These are phyloP conservation scores for Erinaceus europaeus DNA, from an alignment of 2,113 vertebrate species.

Conservation along the genomic window DNA sequence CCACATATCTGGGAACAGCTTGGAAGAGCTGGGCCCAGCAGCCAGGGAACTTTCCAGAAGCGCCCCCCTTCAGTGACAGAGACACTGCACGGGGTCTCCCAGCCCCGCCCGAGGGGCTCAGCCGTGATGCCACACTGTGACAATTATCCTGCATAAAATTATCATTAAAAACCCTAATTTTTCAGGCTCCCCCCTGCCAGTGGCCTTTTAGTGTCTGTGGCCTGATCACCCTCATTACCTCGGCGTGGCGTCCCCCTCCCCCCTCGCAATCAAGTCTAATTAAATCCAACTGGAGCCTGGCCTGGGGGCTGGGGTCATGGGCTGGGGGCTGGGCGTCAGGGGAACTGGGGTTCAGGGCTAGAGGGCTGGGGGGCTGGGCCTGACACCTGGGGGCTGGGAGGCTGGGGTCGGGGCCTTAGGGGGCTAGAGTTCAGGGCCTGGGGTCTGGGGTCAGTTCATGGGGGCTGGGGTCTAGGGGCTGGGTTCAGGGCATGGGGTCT, in stretches of 20 bases:
- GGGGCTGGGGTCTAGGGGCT: background rate
- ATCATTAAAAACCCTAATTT: slow-evolving; percentile 77
- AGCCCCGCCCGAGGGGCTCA: slow-evolving; percentile 55
- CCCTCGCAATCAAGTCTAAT: slow-evolving; percentile 74
- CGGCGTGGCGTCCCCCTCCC: slow-evolving; percentile 61
- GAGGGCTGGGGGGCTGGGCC: background rate
- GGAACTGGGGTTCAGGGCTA: no score
- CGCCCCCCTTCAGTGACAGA: no score
- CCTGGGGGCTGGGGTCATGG: background rate
- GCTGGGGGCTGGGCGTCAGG: background rate
- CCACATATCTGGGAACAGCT: no score
- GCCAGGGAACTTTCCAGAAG: no score
- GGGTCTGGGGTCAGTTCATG: no score
- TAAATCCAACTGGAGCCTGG: background rate
- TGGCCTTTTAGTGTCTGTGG: slow-evolving; percentile 70
- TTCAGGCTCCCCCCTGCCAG: slow-evolving; percentile 69
- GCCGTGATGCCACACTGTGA: slow-evolving; percentile 74
- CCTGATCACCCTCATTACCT: slow-evolving; percentile 67
- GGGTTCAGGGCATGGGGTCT: background rate
- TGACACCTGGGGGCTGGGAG: background rate
- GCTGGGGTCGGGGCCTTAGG: background rate
- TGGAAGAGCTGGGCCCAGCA: no score
- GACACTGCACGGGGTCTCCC: background rate
- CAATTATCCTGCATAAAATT: slow-evolving; percentile 80
- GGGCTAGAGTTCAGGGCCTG: background rate